Base-by-base conservation (phyloP, 2,888 invertebrate genomes). In the Phyllotreta cruciferae region DNA sequence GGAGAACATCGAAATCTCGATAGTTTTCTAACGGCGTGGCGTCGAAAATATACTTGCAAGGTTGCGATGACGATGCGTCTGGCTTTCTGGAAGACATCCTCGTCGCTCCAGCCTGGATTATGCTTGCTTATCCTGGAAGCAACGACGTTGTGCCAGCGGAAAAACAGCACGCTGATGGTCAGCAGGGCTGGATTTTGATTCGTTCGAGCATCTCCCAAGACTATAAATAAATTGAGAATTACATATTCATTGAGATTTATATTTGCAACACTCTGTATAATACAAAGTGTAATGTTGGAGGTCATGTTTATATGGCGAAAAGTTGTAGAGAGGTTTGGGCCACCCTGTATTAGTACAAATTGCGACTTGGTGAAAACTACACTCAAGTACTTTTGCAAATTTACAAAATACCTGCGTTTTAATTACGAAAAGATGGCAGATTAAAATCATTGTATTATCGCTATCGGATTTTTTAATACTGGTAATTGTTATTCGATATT, bases 121-220 rank as follows among this genome's bases (percentile, higher is more conserved):
- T 90, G 84, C 0, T 85, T 83, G 72, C 92, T 91, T 0, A 96
- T 88, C 8, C 92, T 84, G 1, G 85, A 85, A 0, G 98, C 98
- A 8, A 97, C 86, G 2, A 91, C 89, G 79, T 99, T 99, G 81
- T 99, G 98, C 93, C 96, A 99, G 1, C 98, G 89, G 77, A 95
- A 91, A 74, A 98, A 92, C 11, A 99, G 82, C 58, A 99, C 91
- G 3, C 96, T 95, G 72, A 99, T 91, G 0, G 96, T 91, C 55
- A 98, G 85, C 75, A 99, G 83, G 0, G 96, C 97, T 0, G 98
- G 98, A 80, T 98, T 98, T 81, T 99, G 98, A 81, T 98, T 98
- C 1, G 94, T 94, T 67, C 98, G 87, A 0, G 97, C 94, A 81
- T 98, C 98, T 10, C 98, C 98, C 58, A 98, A 82, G 72, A 97